Evolutionary conservation across 2,797 vertebrate genomes (phyloP), one percentile per base, ranked within the genome.

Genomic region (Catamblyrhynchus diadema): DNA sequence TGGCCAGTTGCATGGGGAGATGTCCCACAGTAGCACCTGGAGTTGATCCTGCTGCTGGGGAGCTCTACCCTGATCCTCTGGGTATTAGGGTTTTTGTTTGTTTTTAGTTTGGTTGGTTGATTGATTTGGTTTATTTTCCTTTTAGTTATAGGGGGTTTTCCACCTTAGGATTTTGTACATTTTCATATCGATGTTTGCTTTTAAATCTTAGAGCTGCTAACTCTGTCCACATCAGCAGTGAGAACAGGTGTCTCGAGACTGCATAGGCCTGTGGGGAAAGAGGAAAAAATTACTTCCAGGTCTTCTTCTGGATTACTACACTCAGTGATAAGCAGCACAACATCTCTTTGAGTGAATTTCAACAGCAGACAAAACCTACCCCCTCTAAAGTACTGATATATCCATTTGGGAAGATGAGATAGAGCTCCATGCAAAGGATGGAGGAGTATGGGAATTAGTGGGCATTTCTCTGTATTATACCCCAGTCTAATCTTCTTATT

Each of bases 11-110:
- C 9, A 2, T 42, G 19, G 21, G 12, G 13, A 42, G 64, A 7
- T 15, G 19, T 77, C 17, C 9, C 18, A 15, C 18, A 72, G 21
- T 15, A 65, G 30, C 10, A 54, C 16, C 16, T 67, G 64, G 14
- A 69, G 30, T 8, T 72, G 16, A 60, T 80, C 16, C 27, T 89
- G 16, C 27, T 20, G 25, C 35, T 60, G 25, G 25, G 8, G 8
- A 39, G 18, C 35, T 77, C 37, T 37, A 3, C 8, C 4, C 12
- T 20, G 7, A 33, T 67, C 16, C 25, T 54, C 20, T 32, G 3
- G 3, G 5, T 39, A 4, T 44, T 37, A 9, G 10, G 3, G 1
- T 3, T 12, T 41, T 24, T 30, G 23, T 4, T 24, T 65, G 9
- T 1, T 84, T 57, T 48, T 35, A 4, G 37, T 14, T 64, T 48